These are phyloP conservation scores for Nycteola revayana DNA, from an alignment of 2,888 invertebrate genomes.

Conservation along the genomic window DNA sequence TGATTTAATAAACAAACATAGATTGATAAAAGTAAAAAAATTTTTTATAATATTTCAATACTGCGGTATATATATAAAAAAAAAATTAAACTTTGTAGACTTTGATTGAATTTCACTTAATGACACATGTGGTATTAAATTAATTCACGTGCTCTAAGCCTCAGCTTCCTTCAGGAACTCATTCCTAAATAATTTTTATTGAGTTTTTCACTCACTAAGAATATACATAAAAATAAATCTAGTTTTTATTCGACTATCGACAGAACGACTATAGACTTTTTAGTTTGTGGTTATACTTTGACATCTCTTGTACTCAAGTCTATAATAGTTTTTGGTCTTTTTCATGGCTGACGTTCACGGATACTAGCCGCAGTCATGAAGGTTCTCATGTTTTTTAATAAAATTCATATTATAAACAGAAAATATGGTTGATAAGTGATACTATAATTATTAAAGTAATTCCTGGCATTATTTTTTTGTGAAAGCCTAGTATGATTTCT, in stretches of 20 bases:
- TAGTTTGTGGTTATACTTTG: neutral
- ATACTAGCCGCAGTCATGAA: slow-evolving; percentile 76
- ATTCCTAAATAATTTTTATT: too few relatives aligned
- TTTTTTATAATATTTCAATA: too few relatives aligned
- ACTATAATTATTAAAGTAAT: slow-evolving; percentile 19
- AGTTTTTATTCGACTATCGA: neutral
- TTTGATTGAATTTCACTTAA: too few relatives aligned
- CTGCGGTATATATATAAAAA: too few relatives aligned
- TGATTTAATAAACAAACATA: too few relatives aligned
- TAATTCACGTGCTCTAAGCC: too few relatives aligned
- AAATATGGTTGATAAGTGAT: slow-evolving; percentile 40
- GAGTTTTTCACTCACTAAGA: too few relatives aligned
- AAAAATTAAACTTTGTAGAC: too few relatives aligned
- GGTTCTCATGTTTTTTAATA: slow-evolving; percentile 59
- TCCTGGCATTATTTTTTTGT: slow-evolving; percentile 3
- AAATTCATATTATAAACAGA: slow-evolving; percentile 31
- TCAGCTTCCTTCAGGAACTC: too few relatives aligned
- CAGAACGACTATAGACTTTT: neutral
- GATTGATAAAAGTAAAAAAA: too few relatives aligned
- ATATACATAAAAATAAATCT: too few relatives aligned
- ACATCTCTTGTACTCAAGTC: slow-evolving; percentile 11
- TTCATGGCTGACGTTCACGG: slow-evolving; percentile 80
- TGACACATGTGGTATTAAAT: too few relatives aligned
- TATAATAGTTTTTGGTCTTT: slow-evolving; percentile 60
- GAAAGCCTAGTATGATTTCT: slow-evolving; percentile 41